Percentiles rank a stretch among this genome's conserved stretches.
phyloP scores from a whole-genome alignment of 1,140 invertebrate species.

The Meteorus sp. region DNA sequence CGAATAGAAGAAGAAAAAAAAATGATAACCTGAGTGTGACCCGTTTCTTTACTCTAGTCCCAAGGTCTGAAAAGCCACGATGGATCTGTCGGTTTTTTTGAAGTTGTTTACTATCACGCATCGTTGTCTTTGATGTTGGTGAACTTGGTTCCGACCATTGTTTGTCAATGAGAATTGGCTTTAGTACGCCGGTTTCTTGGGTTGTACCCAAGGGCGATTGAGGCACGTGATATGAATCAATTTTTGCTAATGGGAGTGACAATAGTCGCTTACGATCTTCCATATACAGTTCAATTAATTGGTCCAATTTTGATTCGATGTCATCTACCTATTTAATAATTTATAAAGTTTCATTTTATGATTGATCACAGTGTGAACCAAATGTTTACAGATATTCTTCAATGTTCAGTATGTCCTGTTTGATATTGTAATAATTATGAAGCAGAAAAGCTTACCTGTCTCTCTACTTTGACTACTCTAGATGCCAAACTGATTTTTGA shows the following conservation, averaged over 20 bases:
- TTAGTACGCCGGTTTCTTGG: constrained; percentile 48
- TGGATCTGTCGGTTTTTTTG: constrained; percentile 68
- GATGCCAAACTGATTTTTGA: constrained; percentile 91
- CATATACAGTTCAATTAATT: constrained; percentile 90
- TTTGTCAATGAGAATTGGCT: constrained; percentile 72
- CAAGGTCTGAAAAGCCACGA: constrained; percentile 77
- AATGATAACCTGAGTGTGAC: constrained; percentile 74
- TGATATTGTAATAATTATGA: not conserved
- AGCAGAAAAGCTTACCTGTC: constrained; percentile 71
- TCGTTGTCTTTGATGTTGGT: constrained; percentile 62
- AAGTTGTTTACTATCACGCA: constrained; percentile 50
- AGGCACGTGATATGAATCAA: constrained; percentile 28
- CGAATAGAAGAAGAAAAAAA: constrained; percentile 18
- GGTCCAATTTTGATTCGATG: constrained; percentile 90
- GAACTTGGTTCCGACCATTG: constrained; percentile 80
- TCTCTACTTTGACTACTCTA: constrained; percentile 92
- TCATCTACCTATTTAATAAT: constrained; percentile 94
- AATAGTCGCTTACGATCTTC: constrained; percentile 77
- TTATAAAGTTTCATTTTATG: too few relatives aligned
- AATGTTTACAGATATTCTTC: too few relatives aligned
- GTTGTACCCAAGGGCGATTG: constrained; percentile 37
- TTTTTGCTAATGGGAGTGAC: constrained; percentile 54
- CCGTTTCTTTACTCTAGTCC: constrained; percentile 79
- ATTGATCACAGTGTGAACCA: too few relatives aligned
- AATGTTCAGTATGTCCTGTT: not conserved